Evolutionary conservation across 2,888 invertebrate genomes (phyloP).

Genomic region (Synergus itoensis): DNA sequence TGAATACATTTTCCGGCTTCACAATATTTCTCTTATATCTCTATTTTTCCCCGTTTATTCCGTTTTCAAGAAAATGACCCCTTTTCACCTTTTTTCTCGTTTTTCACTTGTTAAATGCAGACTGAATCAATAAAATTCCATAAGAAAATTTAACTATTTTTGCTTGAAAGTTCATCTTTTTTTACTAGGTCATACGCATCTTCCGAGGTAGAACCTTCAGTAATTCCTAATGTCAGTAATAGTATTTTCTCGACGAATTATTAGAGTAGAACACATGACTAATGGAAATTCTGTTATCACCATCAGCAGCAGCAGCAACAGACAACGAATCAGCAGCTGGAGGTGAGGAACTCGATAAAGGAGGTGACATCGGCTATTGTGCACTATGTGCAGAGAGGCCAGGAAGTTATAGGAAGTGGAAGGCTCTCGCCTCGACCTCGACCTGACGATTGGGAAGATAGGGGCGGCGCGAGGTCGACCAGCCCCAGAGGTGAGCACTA

Average conservation of each 20-base stretch:
- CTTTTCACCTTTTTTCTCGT: too few species aligned
- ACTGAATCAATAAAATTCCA: too few species aligned
- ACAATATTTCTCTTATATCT: too few species aligned
- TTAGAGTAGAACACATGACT: background rate
- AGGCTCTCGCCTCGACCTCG: conserved; percentile 73
- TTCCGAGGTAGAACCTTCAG: too few species aligned
- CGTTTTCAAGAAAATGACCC: too few species aligned
- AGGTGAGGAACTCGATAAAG: conserved; percentile 87
- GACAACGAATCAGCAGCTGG: conserved; percentile 76
- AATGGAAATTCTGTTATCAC: background rate
- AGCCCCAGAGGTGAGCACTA: conserved; percentile 78
- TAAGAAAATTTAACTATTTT: too few species aligned
- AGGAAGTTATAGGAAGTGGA: conserved; percentile 75
- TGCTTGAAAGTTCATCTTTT: too few species aligned
- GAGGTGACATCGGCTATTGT: conserved; percentile 96
- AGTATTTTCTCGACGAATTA: background rate
- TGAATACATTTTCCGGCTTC: too few species aligned
- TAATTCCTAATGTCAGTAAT: background rate
- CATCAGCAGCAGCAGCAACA: conserved; percentile 67
- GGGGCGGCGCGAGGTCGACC: conserved; percentile 75
- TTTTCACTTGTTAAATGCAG: too few species aligned
- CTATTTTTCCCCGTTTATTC: too few species aligned
- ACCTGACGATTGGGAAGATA: conserved; percentile 72
- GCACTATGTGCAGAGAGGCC: conserved; percentile 86
- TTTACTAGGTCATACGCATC: background rate